These are phyloP conservation scores for Drosophila yakuba DNA, from an alignment of 1,140 invertebrate species.

Conservation along the genomic window DNA sequence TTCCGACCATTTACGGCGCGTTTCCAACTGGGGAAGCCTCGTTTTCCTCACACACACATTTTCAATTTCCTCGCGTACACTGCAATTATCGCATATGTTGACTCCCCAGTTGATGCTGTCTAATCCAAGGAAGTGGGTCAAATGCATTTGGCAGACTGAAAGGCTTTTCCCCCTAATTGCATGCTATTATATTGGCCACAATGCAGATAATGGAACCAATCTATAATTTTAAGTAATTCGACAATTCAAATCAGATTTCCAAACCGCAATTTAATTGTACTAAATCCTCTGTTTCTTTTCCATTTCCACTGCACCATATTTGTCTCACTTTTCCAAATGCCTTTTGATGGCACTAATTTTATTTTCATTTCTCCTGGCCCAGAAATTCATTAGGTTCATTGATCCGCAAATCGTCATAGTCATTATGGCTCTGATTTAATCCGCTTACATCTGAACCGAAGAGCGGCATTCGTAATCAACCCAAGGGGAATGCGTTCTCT, in stretches of 20 bases:
- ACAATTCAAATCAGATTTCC: conserved; percentile 67
- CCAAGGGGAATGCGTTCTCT: neutral
- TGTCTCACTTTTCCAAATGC: conserved; percentile 8
- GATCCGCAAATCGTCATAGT: conserved; percentile 62
- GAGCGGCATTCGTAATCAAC: neutral
- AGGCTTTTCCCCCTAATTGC: conserved; percentile 53
- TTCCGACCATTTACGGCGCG: conserved; percentile 31
- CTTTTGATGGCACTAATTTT: conserved; percentile 14
- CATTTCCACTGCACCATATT: neutral
- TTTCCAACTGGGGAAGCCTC: conserved; percentile 8
- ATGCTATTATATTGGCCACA: conserved; percentile 65
- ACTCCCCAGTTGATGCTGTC: conserved; percentile 32
- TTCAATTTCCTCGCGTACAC: conserved; percentile 72
- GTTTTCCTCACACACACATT: conserved; percentile 7
- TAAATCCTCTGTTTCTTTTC: conserved; percentile 3
- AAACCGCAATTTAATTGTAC: neutral
- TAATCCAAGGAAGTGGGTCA: conserved; percentile 66
- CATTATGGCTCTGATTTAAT: conserved; percentile 70
- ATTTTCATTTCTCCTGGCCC: conserved; percentile 26
- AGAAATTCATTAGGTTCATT: conserved; percentile 77
- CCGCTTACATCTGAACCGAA: conserved; percentile 58
- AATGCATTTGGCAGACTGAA: conserved; percentile 41
- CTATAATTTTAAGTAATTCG: conserved; percentile 67
- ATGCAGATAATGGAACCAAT: conserved; percentile 6
- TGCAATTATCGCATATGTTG: conserved; percentile 65